Evolutionary conservation across 2,888 invertebrate genomes (phyloP).

Genomic region (Anagyrus pseudococci): DNA sequence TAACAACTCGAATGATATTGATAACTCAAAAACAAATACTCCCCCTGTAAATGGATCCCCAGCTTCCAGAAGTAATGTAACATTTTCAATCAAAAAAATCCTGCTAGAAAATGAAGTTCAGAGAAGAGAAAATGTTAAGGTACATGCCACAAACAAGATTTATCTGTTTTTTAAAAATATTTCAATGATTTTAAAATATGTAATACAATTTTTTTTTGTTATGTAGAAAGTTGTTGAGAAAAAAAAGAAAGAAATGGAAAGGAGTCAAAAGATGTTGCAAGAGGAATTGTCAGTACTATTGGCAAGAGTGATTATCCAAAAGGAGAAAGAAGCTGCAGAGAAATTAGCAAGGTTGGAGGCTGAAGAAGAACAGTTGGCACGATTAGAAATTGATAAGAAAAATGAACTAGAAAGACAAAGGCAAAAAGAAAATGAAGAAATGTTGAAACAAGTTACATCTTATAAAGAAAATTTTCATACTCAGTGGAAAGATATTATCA

Average conservation of each 20-base stretch:
- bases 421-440: constrained; percentile 62
- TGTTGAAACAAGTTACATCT: constrained; percentile 60
- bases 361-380: constrained; percentile 64
- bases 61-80: constrained; percentile 41
- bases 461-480: constrained; percentile 43
- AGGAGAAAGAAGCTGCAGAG: constrained; percentile 54
- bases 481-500: constrained; percentile 47
- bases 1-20: constrained; percentile 41
- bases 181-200: not conserved
- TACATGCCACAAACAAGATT: constrained; percentile 33
- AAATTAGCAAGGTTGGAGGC: constrained; percentile 65
- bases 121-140: constrained; percentile 53
- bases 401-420: constrained; percentile 61
- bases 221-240: constrained; percentile 54
- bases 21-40: constrained; percentile 34
- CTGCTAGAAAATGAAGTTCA: constrained; percentile 54
- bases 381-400: constrained; percentile 63
- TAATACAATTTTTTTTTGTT: not conserved
- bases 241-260: constrained; percentile 55
- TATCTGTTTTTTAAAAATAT: not conserved
- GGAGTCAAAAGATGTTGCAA: constrained; percentile 54
- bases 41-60: constrained; percentile 52
- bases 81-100: constrained; percentile 55
- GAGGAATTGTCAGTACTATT: constrained; percentile 45
- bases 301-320: constrained; percentile 45